Evolutionary conservation across 2,888 invertebrate genomes (phyloP), one percentile per base, ranked within the genome.

Genomic region (Apoda limacodes): DNA sequence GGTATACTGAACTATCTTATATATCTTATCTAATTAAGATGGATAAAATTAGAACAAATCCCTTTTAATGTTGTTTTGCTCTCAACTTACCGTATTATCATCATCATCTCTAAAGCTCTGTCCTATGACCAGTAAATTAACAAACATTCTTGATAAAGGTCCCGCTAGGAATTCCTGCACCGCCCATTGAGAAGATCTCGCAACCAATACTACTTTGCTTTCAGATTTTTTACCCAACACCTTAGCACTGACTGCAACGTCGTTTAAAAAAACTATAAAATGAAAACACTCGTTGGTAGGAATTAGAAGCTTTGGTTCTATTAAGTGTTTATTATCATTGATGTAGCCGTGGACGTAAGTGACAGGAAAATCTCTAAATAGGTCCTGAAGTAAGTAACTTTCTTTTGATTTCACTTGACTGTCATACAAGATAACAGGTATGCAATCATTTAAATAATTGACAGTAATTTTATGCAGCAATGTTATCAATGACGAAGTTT

Each of bases 141-240:
- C 81, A 50, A 90, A 87, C 54, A 82, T 82, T 47, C 86, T 85
- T 1, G 90, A 86, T 2, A 67, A 37, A 27, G 84, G 71, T 12
- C 84, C 83, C 1, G 82, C 65, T 10, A 91, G 55, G 65, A 89
- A 91, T 49, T 90, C 89, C 33, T 86, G 84, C 1, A 91, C 83
- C 13, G 86, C 85, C 90, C 90, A 91, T 48, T 89, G 88, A 0
- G 89, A 86, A 2, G 89, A 89, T 45, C 85, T 78, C 0, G 90
- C 84, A 1, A 90, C 72, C 1, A 91, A 59, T 1, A 91, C 71
- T 1, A 92, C 85, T 52, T 85, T 86, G 42, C 83, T 85, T 1
- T 74, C 63, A 2, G 82, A 81, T 52, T 89, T 87, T 30, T 85
- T 82, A 0, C 86, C 86, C 27, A 90, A 63, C 17, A 89, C 71